These are phyloP conservation scores for pig (Sus scrofa) DNA, from an alignment of 2,113 vertebrate genomes.

Conservation along the genomic window T2T-Sscrofa CM000817.6:117180501-117181000, in stretches of 20 bases:
- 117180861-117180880: neutral
- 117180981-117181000: neutral
- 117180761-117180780: neutral
- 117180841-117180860: slow-evolving; percentile 31
- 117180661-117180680: neutral
- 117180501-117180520: neutral
- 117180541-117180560: neutral
- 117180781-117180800: neutral
- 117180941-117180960: slow-evolving; percentile 7
- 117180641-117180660: neutral
- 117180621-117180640: neutral
- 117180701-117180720: neutral
- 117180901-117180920: slow-evolving; percentile 40
- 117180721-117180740: neutral
- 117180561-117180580: neutral
- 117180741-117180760: neutral
- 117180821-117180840: neutral
- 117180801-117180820: neutral
- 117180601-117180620: neutral
- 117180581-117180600: neutral
- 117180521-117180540: neutral
- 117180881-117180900: slow-evolving; percentile 30
- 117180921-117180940: neutral
- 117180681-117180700: neutral
- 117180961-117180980: neutral